A percentile compares a stretch with the other conserved stretches of the same genome.
Evolutionary conservation across 2,797 vertebrate genomes (phyloP).

Genomic region (Octomys mimax): DNA sequence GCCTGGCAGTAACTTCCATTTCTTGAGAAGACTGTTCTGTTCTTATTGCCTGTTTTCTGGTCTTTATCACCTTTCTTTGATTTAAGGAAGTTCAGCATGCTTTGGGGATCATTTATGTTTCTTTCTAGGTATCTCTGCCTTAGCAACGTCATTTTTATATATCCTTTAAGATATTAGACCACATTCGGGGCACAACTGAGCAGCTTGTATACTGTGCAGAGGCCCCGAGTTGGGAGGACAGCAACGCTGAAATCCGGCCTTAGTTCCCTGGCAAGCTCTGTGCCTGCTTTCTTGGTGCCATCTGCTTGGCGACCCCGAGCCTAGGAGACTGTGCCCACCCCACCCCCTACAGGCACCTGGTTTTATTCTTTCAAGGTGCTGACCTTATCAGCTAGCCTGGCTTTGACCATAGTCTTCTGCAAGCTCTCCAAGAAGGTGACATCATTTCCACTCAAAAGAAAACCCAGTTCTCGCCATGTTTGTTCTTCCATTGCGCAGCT

Average conservation of each 20-base stretch:
- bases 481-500: not conserved
- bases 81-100: slow-evolving; percentile 22
- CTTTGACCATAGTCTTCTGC: not conserved
- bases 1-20: not conserved
- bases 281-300: not conserved
- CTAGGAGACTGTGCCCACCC: not conserved
- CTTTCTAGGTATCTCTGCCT: slow-evolving; percentile 16
- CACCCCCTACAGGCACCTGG: not conserved
- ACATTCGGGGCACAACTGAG: not conserved
- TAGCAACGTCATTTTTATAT: not conserved
- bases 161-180: not conserved
- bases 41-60: not conserved
- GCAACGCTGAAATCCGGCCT: not conserved
- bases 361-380: not conserved
- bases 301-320: not conserved
- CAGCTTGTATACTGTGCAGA: not conserved
- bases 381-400: not conserved
- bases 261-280: not conserved
- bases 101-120: not conserved
- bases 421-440: not conserved
- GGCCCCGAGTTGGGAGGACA: not conserved
- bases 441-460: not conserved
- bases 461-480: not conserved
- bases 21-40: slow-evolving; percentile 41
- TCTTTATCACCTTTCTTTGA: slow-evolving; percentile 1